Evolutionary conservation across 2,797 vertebrate species (phyloP).

Genomic region (Chromobotia macracanthus): DNA sequence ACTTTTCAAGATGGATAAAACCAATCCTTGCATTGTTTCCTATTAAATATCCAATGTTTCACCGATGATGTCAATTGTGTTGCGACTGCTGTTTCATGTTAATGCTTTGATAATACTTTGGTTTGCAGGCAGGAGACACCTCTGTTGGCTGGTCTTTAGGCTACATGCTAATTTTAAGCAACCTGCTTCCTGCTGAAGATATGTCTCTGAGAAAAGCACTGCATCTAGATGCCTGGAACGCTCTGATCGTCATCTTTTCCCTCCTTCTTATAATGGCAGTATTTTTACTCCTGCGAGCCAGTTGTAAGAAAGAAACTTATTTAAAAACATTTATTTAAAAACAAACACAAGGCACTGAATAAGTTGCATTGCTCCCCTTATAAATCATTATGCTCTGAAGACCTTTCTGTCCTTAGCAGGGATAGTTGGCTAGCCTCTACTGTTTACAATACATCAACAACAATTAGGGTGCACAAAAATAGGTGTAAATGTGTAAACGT

Average conservation of each 20-base stretch:
- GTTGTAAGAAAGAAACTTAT: conserved; percentile 40
- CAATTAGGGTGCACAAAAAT: not conserved
- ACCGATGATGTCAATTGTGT: not conserved
- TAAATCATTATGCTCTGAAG: conserved; percentile 33
- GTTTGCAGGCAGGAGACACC: conserved; percentile 76
- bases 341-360: not conserved
- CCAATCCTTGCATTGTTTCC: too few relatives aligned
- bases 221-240: conserved; percentile 52
- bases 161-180: conserved; percentile 86
- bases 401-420: conserved; percentile 1
- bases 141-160: conserved; percentile 85
- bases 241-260: conserved; percentile 58
- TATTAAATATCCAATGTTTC: not conserved
- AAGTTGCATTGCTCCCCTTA: not conserved
- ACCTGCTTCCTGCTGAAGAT: conserved; percentile 78
- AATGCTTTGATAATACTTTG: not conserved
- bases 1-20: not conserved
- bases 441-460: conserved; percentile 11
- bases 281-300: conserved; percentile 49
- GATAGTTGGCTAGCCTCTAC: conserved; percentile 3
- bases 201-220: conserved; percentile 70
- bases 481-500: not conserved
- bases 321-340: conserved; percentile 7
- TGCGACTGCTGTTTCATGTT: conserved; percentile 4
- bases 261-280: conserved; percentile 50